Base-by-base conservation (phyloP, 1,140 invertebrate genomes). In the Parapsyche elsis region DNA sequence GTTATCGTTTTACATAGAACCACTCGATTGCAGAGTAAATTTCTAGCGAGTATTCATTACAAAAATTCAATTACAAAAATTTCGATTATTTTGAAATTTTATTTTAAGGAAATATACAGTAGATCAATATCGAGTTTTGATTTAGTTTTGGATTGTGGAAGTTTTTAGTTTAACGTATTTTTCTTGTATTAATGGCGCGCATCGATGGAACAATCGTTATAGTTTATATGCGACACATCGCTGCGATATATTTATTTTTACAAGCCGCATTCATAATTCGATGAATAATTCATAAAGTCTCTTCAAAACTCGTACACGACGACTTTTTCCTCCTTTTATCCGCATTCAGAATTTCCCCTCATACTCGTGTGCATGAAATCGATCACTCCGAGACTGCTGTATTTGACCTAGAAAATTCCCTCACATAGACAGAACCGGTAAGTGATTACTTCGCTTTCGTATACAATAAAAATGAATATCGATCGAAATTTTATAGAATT, bases 341-440 rank as follows among this genome's bases (percentile, higher is more conserved):
- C 59, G 59, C 59, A 61, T 61, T 61, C 59, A 4, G 21, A 61
- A 4, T 21, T 61, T 61, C 19, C 53, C 21, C 19, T 21, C 19
- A 23, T 21, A 61, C 21, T 61, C 19, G 9, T 10, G 9, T 19
- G 21, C 19, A 23, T 23, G 21, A 23, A 61, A 61, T 61, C 59
- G 59, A 61, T 61, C 59, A 61, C 59, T 61, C n/a, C 19, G 16
- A 16, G 59, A 61, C 49, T 53, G 30, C 30, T 38, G 59, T 23
- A 23, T 61, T 21, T 61, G 59, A 61, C 59, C 59, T 23, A 61
- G 59, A 61, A 61, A 61, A 61, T 61, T 23, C 59, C 21, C 59
- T 61, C 21, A 16, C 7, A 61, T 19, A 9, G n/a, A 61, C 59
- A 23, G 16, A 61, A 26, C 24, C 23, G 9, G 64, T 24, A 12